Evolutionary conservation across 2,797 vertebrate species (phyloP).

Genomic region (Prunella strophiata): DNA sequence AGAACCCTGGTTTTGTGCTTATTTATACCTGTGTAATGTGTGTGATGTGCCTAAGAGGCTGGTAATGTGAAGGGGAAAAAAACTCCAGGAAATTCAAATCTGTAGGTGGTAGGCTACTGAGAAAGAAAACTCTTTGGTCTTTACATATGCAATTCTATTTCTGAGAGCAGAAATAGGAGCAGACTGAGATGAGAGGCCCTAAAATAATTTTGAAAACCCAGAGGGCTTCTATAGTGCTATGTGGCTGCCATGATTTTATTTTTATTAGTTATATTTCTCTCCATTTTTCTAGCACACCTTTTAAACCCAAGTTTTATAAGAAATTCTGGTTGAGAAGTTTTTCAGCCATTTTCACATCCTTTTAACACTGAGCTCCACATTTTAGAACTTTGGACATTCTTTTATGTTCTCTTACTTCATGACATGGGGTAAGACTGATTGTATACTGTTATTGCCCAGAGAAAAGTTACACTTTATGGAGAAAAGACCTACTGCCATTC

Average conservation of each 20-base stretch:
- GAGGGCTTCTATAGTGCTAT: neutral
- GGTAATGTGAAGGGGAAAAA: neutral
- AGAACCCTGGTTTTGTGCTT: neutral
- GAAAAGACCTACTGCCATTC: neutral
- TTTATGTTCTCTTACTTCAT: neutral
- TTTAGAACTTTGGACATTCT: neutral
- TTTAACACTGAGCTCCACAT: neutral
- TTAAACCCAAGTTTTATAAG: neutral
- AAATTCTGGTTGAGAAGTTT: neutral
- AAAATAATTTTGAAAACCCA: neutral
- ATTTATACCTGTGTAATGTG: neutral
- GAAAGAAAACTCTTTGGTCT: neutral
- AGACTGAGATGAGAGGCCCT: neutral
- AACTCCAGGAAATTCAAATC: neutral
- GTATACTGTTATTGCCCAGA: neutral
- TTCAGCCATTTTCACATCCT: neutral
- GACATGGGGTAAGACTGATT: neutral
- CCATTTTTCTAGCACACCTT: neutral
- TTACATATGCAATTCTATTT: neutral
- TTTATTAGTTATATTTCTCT: neutral
- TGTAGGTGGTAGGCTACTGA: neutral
- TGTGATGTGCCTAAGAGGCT: neutral
- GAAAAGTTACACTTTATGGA: neutral
- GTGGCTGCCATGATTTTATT: neutral
- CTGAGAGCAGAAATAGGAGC: neutral